A percentile compares a stretch with the other conserved stretches of the same genome.
phyloP scores from a whole-genome alignment of 64 coral and sea anemone genomes.

The Porites australiensis region DNA sequence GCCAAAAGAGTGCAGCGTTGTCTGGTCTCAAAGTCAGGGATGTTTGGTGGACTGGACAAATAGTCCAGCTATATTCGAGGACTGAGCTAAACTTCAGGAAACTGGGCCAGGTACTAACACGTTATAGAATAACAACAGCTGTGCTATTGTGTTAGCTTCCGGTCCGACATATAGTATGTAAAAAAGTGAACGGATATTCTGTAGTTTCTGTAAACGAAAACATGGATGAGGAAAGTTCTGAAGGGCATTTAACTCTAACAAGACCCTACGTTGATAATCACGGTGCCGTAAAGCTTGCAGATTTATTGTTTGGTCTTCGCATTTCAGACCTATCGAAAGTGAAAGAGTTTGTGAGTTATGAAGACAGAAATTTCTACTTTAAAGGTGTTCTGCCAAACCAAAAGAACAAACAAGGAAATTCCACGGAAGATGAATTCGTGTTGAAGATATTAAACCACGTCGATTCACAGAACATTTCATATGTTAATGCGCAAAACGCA shows the following conservation, averaged over 20 bases:
- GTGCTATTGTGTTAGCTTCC: too few species aligned
- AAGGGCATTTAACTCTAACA: neutral
- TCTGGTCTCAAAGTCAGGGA: too few species aligned
- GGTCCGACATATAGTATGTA: too few species aligned
- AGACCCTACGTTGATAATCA: constrained; percentile 31
- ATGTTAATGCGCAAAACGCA: constrained; percentile 61
- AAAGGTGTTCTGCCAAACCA: constrained; percentile 24
- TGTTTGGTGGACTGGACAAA: too few species aligned
- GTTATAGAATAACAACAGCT: too few species aligned
- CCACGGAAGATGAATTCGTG: constrained; percentile 30
- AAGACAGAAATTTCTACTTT: constrained; percentile 69
- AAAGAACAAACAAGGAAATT: neutral
- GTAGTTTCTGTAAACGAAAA: too few species aligned
- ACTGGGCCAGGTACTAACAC: too few species aligned
- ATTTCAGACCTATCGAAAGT: neutral
- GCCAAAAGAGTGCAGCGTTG: too few species aligned
- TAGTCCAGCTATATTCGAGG: too few species aligned
- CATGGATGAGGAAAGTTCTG: neutral
- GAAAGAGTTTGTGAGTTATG: constrained; percentile 62
- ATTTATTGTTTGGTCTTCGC: constrained; percentile 52
- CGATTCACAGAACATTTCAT: constrained; percentile 41
- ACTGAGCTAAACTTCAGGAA: too few species aligned
- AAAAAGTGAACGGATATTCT: too few species aligned
- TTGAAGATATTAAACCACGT: constrained; percentile 67
- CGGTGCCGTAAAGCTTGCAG: constrained; percentile 23